Evolutionary conservation across 2,888 invertebrate genomes (phyloP), one percentile per base, ranked within the genome.

Genomic region (Tholera decimalis): DNA sequence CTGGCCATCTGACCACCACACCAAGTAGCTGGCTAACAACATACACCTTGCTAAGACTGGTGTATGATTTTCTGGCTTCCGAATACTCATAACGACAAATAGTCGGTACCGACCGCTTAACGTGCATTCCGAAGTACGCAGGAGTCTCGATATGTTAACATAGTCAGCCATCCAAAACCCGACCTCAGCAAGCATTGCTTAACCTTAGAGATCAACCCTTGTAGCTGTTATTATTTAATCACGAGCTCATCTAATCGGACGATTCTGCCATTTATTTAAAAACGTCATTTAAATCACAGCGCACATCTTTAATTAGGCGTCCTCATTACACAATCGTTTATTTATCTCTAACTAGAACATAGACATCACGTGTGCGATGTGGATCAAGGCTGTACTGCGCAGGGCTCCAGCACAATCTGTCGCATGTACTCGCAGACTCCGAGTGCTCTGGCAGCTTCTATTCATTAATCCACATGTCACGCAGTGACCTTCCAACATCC

Each of bases 301-400:
- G 6, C 2, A 6, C 30, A 39, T 46, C 9, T 59, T 18, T 15
- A 35, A 43, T 72, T 18, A 35, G 9, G 13, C 5, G 18, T 62
- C 18, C 4, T 46, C 0, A n/a, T n/a, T n/a, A n/a, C n/a, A n/a
- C n/a, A 18, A 49, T 43, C 28, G 13, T 49, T 60, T 22, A 60
- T 20, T 35, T 30, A 58, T 22, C 11, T 22, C n/a, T 69, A 39
- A 41, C 7, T 24, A 22, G 24, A 33, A 50, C 9, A 24, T 9
- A 35, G 46, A 65, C 35, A 53, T 18, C 35, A 53, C 47, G 68
- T 43, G 9, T 65, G 7, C 18, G 20, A 75, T 47, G 53, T 75
- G 18, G 76, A 33, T 43, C 70, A 69, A 71, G 70, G 70, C 37
- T 69, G 37, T 15, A 3, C 2, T 11, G 46, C 7, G 18, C 63